phyloP scores from a whole-genome alignment of 2,888 invertebrate genomes.

The Allacma fusca region DNA sequence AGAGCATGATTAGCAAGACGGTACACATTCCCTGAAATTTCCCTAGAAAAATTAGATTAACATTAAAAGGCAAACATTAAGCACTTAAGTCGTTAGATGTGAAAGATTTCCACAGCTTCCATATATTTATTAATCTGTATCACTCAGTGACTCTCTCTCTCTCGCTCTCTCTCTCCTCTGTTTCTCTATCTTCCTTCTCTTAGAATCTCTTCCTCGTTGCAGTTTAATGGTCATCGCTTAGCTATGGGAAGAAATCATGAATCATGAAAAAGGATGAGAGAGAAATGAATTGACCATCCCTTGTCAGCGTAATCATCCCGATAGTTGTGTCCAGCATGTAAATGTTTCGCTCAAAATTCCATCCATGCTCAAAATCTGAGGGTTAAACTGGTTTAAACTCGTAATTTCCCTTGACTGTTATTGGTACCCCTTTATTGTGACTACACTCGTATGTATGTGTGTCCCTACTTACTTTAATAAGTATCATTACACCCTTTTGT shows the following conservation, averaged over 20 bases:
- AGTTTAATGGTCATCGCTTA: background rate
- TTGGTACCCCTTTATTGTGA: background rate
- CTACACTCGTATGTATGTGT: background rate
- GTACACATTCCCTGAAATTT: background rate
- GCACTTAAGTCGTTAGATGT: background rate
- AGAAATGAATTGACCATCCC: background rate
- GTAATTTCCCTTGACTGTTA: slow-evolving; percentile 3
- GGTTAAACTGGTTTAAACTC: slow-evolving; percentile 28
- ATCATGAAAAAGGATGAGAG: background rate
- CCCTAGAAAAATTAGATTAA: background rate
- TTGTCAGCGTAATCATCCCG: slow-evolving; percentile 11
- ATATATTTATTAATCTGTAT: background rate
- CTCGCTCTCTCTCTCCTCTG: background rate
- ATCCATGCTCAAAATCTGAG: slow-evolving; percentile 21
- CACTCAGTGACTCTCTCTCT: background rate
- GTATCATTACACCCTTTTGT: background rate
- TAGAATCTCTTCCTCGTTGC: background rate
- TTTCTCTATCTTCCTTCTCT: background rate
- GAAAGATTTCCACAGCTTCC: background rate
- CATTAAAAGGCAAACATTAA: slow-evolving; percentile 6
- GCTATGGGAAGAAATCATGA: background rate
- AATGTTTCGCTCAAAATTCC: slow-evolving; percentile 16
- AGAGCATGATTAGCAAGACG: background rate
- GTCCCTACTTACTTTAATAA: background rate
- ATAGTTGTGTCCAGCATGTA: slow-evolving; percentile 7